Base-by-base conservation (phyloP, 2,113 vertebrate genomes). In the Hepsetus odoe region DNA sequence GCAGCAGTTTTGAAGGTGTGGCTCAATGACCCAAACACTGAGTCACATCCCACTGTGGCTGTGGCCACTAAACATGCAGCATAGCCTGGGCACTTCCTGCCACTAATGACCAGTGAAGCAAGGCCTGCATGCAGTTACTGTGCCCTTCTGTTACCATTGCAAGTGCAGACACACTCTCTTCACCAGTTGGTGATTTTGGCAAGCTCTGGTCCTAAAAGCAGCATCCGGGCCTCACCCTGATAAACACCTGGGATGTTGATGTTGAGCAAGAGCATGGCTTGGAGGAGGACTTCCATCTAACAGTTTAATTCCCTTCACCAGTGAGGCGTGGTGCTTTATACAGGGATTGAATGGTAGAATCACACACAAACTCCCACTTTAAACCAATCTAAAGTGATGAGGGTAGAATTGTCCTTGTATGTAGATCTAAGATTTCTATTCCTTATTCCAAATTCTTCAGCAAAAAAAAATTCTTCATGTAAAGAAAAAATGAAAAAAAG, bases 31-130 rank as follows among this genome's bases (percentile, higher is more conserved):
- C 75, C 65, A 66, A 85, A 24, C 56, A 72, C 72, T 87, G 85
- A 91, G 82, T 90, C 86, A 88, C 65, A 80, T 85, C 79, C 85
- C 80, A 2, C n/a, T n/a, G n/a, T 42, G 70, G 83, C 83, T 65
- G 53, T 81, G 77, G 74, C 7, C 14, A 80, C 82, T 82, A 80
- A 74, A 86, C 73, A 65, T 77, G 33, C 35, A 71, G 44, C 40
- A 33, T 38, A 59, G 56, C 51, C 40, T 30, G 24, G n/a, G 70
- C 82, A 84, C 82, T 80, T 85, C 82, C 80, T 87, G 81, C 82
- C 82, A 86, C 83, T 81, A 79, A 86, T 74, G 64, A 85, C 76
- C 81, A 68, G 22, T 79, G 68, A 56, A 62, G 73, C 46, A 65
- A 30, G 24, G 58, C 77, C 67, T 32, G 65, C 22, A 22, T 79